These are phyloP conservation scores for Caenorhabditis doughertyi DNA, from an alignment of 2,888 invertebrate species.

Conservation along the genomic window DNA sequence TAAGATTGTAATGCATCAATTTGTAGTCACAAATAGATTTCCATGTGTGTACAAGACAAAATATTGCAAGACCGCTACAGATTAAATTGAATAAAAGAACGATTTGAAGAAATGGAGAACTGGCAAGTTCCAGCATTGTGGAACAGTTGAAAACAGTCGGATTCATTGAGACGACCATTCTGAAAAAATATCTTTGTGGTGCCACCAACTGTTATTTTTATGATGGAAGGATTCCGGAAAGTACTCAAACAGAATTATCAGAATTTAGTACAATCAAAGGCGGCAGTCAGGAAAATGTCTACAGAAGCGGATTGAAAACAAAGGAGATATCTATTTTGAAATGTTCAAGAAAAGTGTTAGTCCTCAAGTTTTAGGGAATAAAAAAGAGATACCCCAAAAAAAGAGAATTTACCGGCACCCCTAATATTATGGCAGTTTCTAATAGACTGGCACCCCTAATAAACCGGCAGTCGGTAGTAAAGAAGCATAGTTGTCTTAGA, in stretches of 20 bases:
- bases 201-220: not conserved
- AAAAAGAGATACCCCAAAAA: not conserved
- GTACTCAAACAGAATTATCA: constrained; percentile 19
- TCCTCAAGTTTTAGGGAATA: not conserved
- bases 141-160: constrained; percentile 44
- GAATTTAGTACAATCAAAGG: not conserved
- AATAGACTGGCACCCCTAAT: too few relatives aligned
- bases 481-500: too few relatives aligned
- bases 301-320: constrained; percentile 6
- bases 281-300: constrained; percentile 13
- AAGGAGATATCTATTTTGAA: constrained; percentile 55
- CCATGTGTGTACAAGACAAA: constrained; percentile 45
- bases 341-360: constrained; percentile 57
- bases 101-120: constrained; percentile 37
- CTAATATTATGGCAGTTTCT: too few relatives aligned
- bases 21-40: constrained; percentile 36
- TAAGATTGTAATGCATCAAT: constrained; percentile 52
- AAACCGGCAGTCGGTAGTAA: too few relatives aligned
- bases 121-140: constrained; percentile 41
- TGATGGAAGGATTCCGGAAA: constrained; percentile 26
- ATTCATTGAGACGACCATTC: not conserved
- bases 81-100: constrained; percentile 46
- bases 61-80: constrained; percentile 20
- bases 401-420: not conserved
- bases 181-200: not conserved